These are phyloP conservation scores for Lepidothrix coronata DNA, from an alignment of 2,113 vertebrate species.

Conservation along the genomic window DNA sequence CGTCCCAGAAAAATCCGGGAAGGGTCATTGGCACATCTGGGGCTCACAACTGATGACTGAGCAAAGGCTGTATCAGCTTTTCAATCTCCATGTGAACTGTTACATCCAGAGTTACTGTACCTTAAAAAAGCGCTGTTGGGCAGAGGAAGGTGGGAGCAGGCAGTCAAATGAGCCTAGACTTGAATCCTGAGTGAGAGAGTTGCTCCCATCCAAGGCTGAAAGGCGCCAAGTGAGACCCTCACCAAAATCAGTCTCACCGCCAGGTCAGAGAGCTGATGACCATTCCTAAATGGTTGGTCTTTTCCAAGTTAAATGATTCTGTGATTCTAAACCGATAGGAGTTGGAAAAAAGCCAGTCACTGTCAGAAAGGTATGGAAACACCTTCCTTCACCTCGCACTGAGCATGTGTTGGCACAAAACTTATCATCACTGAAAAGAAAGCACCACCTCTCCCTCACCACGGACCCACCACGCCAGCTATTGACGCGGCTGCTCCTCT, in stretches of 20 bases:
- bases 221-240: neutral
- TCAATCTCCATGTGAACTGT: neutral
- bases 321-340: neutral
- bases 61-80: neutral
- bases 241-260: neutral
- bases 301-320: neutral
- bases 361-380: neutral
- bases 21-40: neutral
- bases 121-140: neutral
- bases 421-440: neutral
- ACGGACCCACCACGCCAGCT: accelerated
- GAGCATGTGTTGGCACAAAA: neutral
- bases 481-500: neutral
- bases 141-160: neutral
- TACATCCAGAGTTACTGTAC: accelerated
- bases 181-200: neutral
- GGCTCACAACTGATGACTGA: neutral
- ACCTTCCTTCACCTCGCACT: accelerated
- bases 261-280: neutral
- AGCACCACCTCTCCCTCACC: neutral
- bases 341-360: neutral
- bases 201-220: neutral
- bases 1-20: neutral
- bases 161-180: neutral
- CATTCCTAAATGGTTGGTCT: neutral